These are phyloP conservation scores for Leptogaster cylindrica DNA, from an alignment of 2,888 invertebrate species.

Conservation along the genomic window DNA sequence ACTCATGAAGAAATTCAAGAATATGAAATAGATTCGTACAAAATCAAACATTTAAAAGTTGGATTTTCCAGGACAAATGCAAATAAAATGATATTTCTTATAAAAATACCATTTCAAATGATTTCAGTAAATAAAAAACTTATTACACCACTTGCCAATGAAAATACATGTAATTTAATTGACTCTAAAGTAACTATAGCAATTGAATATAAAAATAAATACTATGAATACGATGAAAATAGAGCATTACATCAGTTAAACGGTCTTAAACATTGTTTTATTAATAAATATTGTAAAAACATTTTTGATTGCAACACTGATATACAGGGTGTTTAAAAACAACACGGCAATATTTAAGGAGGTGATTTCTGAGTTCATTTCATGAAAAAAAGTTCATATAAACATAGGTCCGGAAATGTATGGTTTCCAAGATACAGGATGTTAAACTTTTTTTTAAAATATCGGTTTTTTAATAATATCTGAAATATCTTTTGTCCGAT, in stretches of 20 bases:
- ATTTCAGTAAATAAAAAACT: conserved; percentile 29
- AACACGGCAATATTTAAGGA: too few relatives aligned
- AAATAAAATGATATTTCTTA: conserved; percentile 32
- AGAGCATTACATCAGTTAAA: conserved; percentile 37
- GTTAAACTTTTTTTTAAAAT: too few relatives aligned
- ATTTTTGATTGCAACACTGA: conserved; percentile 21
- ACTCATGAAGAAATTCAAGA: too few relatives aligned
- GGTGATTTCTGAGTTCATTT: too few relatives aligned
- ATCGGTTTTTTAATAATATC: too few relatives aligned
- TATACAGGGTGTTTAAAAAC: too few relatives aligned
- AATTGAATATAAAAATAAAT: conserved; percentile 17
- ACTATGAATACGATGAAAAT: conserved; percentile 27
- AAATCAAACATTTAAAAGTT: conserved; percentile 26
- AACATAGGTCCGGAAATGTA: too few relatives aligned
- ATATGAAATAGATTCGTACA: conserved; percentile 33
- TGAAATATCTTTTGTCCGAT: too few relatives aligned
- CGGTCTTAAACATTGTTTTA: conserved; percentile 17
- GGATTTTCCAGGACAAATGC: conserved; percentile 30
- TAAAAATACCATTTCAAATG: conserved; percentile 35
- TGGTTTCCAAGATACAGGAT: too few relatives aligned
- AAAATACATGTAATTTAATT: conserved; percentile 22
- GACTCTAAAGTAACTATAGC: conserved; percentile 18
- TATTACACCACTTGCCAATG: conserved; percentile 27
- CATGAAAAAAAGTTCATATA: too few relatives aligned
- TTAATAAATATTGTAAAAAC: conserved; percentile 26